These are phyloP conservation scores for Hipposideros armiger DNA, from an alignment of 2,113 vertebrate genomes.

Conservation along the genomic window DNA sequence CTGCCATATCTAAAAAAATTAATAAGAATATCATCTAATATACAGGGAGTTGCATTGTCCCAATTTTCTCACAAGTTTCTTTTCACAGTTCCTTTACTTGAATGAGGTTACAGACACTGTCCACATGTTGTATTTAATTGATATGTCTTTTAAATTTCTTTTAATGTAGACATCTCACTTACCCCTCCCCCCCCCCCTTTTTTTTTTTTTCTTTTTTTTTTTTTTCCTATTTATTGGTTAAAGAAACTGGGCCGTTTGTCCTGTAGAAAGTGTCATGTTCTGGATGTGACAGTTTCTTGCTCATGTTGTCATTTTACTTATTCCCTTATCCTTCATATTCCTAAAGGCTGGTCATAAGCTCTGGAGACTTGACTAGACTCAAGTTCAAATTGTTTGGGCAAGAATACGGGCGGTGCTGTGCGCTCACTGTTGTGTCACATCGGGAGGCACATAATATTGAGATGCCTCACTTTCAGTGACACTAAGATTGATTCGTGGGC, in stretches of 20 bases:
- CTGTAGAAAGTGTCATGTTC: too few species aligned
- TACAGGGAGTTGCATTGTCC: not conserved
- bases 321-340: accelerated
- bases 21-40: not conserved
- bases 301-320: not conserved
- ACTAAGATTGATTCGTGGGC: too few species aligned
- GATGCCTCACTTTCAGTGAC: accelerated
- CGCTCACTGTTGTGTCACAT: accelerated
- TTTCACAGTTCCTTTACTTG: not conserved
- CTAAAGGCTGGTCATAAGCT: not conserved
- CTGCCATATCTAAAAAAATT: not conserved
- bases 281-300: not conserved
- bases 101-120: too few species aligned
- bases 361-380: not conserved
- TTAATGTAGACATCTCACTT: not conserved
- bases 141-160: not conserved
- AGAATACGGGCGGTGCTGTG: not conserved
- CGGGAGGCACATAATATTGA: accelerated
- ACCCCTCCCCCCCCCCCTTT: too few species aligned
- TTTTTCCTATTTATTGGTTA: not conserved
- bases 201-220: too few species aligned
- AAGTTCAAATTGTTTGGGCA: not conserved
- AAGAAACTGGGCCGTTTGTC: not conserved
- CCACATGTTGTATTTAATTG: too few species aligned
- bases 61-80: not conserved